Conservation (phyloP, 2,888 invertebrate genomes). For the Melanotus villosus region DNA sequence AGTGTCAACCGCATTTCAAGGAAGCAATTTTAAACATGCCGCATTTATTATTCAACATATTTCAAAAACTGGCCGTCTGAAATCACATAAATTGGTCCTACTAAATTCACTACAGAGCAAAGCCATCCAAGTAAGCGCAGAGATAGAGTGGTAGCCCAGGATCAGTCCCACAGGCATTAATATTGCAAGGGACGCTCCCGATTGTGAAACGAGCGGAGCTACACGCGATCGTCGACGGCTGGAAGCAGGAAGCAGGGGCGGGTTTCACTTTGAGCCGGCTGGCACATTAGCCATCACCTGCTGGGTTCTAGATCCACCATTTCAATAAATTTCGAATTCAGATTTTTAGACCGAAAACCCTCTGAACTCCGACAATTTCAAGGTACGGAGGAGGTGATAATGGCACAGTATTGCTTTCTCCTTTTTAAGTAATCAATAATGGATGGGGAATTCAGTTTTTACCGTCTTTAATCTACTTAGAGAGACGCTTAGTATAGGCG, state of each 20-base stretch:
- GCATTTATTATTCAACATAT: slow-evolving; percentile 20
- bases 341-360: not conserved
- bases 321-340: slow-evolving; percentile 1
- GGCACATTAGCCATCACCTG: slow-evolving; percentile 50
- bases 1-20: slow-evolving; percentile 23
- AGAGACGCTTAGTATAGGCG: no score
- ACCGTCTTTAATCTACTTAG: no score
- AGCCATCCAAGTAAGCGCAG: slow-evolving; percentile 39
- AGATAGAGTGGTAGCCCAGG: slow-evolving; percentile 44
- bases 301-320: slow-evolving; percentile 47
- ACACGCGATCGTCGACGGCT: slow-evolving; percentile 55
- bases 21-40: slow-evolving; percentile 34
- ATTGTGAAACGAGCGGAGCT: slow-evolving; percentile 64
- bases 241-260: slow-evolving; percentile 45
- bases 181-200: slow-evolving; percentile 65
- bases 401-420: no score
- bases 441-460: no score
- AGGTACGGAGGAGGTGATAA: no score
- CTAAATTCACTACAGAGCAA: slow-evolving; percentile 32
- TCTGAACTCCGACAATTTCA: no score
- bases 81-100: slow-evolving; percentile 30
- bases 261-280: slow-evolving; percentile 38
- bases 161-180: slow-evolving; percentile 63
- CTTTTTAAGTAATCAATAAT: no score
- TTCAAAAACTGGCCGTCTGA: slow-evolving; percentile 28